A percentile compares a stretch with the other conserved stretches of the same genome.
phyloP scores from a whole-genome alignment of 2,888 invertebrate genomes.

The Pasiphila rectangulata region DNA sequence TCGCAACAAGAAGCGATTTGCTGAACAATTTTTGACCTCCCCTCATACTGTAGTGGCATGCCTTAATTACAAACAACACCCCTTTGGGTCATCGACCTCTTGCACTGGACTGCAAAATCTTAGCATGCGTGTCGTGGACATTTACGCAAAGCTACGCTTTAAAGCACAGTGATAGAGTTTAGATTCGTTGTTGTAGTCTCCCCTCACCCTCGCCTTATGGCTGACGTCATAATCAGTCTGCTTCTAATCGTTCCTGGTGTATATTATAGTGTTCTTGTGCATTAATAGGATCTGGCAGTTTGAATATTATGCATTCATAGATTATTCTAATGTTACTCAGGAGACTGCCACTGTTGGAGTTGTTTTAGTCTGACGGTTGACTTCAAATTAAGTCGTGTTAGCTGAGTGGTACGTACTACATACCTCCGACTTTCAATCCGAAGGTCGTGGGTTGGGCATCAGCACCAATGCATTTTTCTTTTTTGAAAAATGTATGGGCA shows the following conservation, averaged over 20 bases:
- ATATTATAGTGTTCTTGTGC: constrained; percentile 40
- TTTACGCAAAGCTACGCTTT: constrained; percentile 15
- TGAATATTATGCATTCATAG: constrained; percentile 3
- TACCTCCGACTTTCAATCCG: too few species aligned
- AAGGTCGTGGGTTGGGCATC: too few species aligned
- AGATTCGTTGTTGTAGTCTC: constrained; percentile 18
- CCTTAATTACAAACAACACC: constrained; percentile 18
- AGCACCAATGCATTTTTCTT: too few species aligned
- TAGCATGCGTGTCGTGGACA: constrained; percentile 31
- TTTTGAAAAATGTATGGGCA: too few species aligned
- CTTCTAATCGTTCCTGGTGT: constrained; percentile 63
- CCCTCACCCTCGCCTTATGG: constrained; percentile 52
- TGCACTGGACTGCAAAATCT: constrained; percentile 40
- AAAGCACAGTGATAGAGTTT: constrained; percentile 4
- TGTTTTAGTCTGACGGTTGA: too few species aligned
- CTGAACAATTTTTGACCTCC: background rate
- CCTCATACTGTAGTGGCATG: background rate
- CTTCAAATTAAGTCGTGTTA: too few species aligned
- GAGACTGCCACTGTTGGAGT: background rate
- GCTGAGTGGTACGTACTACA: too few species aligned
- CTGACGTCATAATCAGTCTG: constrained; percentile 61
- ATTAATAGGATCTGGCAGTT: constrained; percentile 39
- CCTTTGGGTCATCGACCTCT: constrained; percentile 42
- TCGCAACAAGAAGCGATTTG: background rate
- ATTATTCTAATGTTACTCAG: background rate